These are phyloP conservation scores for Calliopum simillimum DNA, from an alignment of 2,888 invertebrate species.

Conservation along the genomic window DNA sequence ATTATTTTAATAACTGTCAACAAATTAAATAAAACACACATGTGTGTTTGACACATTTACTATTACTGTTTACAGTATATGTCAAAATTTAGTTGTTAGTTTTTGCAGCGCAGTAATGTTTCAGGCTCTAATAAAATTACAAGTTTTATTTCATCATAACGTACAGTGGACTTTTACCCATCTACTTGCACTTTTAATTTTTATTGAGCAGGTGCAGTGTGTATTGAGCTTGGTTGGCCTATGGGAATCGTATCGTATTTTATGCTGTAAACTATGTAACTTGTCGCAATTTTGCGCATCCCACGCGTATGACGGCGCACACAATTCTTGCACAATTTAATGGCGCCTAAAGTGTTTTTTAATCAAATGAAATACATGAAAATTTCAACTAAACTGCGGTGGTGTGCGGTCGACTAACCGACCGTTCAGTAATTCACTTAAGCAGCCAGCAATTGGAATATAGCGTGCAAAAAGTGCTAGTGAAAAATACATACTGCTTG, in stretches of 20 bases:
- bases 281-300: constrained; percentile 40
- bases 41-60: constrained; percentile 12
- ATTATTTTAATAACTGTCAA: constrained; percentile 28
- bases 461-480: too few relatives aligned
- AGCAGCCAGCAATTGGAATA: too few relatives aligned
- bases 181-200: too few relatives aligned
- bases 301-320: constrained; percentile 30
- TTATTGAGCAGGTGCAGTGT: background rate
- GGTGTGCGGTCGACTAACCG: background rate
- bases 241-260: background rate
- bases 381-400: constrained; percentile 21
- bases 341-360: constrained; percentile 45
- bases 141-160: constrained; percentile 21
- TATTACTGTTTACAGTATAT: background rate
- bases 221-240: background rate
- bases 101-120: background rate
- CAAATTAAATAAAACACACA: constrained; percentile 33
- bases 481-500: too few relatives aligned
- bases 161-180: background rate
- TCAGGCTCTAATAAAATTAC: background rate
- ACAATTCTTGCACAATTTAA: constrained; percentile 40
- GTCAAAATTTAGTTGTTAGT: constrained; percentile 27
- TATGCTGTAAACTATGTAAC: constrained; percentile 9
- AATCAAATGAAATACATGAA: constrained; percentile 36
- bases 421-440: too few relatives aligned